These are phyloP conservation scores for Volucella inflata DNA, from an alignment of 2,888 invertebrate species.

Conservation along the genomic window DNA sequence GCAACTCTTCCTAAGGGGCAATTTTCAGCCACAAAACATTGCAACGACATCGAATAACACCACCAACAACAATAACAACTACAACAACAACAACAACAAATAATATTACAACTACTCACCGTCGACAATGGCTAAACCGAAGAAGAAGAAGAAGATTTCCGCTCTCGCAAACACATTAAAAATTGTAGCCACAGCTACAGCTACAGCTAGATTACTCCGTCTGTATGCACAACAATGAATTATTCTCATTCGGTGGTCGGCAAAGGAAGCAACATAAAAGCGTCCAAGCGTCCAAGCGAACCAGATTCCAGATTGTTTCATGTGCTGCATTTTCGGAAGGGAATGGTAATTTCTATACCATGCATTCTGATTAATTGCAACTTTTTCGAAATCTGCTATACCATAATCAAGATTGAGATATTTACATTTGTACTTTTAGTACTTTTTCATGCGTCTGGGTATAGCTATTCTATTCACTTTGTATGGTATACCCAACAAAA, in stretches of 20 bases:
- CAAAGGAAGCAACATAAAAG: conserved; percentile 71
- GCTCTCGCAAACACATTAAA: conserved; percentile 75
- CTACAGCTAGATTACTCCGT: conserved; percentile 19
- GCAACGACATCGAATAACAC: conserved; percentile 61
- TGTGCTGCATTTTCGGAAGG: conserved; percentile 70
- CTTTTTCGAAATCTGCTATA: conserved; percentile 51
- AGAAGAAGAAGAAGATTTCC: conserved; percentile 70
- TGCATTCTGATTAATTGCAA: conserved; percentile 72
- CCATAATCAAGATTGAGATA: conserved; percentile 1
- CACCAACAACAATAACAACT: conserved; percentile 35
- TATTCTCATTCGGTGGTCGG: conserved; percentile 75
- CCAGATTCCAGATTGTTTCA: conserved; percentile 73
- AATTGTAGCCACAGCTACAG: conserved; percentile 61
- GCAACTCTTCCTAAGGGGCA: conserved; percentile 67
- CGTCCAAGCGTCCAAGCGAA: conserved; percentile 75
- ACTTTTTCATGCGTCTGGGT: background rate
- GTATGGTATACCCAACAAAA: conserved; percentile 32
- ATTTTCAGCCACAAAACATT: conserved; percentile 70
- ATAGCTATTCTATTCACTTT: no score
- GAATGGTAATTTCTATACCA: conserved; percentile 66
- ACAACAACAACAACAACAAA: conserved; percentile 11
- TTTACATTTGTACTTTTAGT: background rate
- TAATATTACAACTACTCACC: background rate
- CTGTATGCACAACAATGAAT: conserved; percentile 70
- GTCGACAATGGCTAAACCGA: conserved; percentile 19